Conservation (phyloP, 37 sponge, comb jelly and placozoan species). For the Chondrilla cf. caribensis region DNA sequence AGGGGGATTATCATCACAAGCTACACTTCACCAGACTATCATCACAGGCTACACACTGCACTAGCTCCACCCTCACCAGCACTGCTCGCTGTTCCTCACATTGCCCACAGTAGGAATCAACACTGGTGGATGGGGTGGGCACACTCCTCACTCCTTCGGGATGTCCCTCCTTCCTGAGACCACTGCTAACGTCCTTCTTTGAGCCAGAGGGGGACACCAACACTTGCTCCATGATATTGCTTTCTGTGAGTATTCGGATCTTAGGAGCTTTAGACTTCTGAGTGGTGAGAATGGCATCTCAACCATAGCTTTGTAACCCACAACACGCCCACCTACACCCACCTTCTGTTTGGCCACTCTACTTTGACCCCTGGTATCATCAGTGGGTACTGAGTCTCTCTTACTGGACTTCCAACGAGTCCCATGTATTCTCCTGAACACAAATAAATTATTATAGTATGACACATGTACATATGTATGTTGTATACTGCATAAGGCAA, state of each 20-base stretch:
- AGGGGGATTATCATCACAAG: too few species aligned
- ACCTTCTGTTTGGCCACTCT: too few species aligned
- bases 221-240: constrained; percentile 1
- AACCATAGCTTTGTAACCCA: too few species aligned
- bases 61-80: constrained; percentile 45
- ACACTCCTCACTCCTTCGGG: neutral
- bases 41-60: too few species aligned
- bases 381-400: neutral
- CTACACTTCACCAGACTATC: too few species aligned
- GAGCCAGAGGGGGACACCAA: neutral
- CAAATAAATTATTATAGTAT: neutral
- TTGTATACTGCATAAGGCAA: neutral
- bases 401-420: constrained; percentile 55
- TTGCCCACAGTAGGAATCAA: constrained; percentile 32
- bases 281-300: too few species aligned
- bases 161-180: neutral
- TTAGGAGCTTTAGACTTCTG: neutral
- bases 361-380: neutral
- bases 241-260: constrained; percentile 13
- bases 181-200: neutral
- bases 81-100: constrained; percentile 44
- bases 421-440: constrained; percentile 1
- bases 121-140: neutral
- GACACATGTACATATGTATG: neutral
- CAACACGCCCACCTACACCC: neutral